Evolutionary conservation across 2,888 invertebrate species (phyloP), one percentile per base, ranked within the genome.

Genomic region (Ochropleura plecta): DNA sequence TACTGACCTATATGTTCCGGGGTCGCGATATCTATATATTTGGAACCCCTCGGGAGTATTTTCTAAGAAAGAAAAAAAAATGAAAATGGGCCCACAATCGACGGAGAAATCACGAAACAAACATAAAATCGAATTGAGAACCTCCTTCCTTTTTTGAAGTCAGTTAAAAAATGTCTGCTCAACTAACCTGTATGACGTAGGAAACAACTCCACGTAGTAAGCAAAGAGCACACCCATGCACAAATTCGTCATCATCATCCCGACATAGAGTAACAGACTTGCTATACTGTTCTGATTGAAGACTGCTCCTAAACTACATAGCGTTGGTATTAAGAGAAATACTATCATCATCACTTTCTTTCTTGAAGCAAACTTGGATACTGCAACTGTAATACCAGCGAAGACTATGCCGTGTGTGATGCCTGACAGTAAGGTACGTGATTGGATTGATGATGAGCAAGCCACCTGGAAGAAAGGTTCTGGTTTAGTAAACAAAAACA

Each of bases 261-360:
- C 89, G 0, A 91, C 83, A 70, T 88, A 92, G 0, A 90, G 53
- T 0, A 88, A 0, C 20, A 92, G 69, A 68, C 90, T 90, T 3
- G 79, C 78, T 7, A 83, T 40, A 3, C 76, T 88, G 62, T 88
- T 86, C 6, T 86, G 73, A 8, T 88, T 84, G 51, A 84, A 71
- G 40, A 88, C 73, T 57, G 89, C 85, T 18, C 79, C 86, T 6
- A 88, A 40, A 10, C 88, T 84, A 8, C 87, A 88, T 5, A 79
- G 44, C 0, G 83, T 48, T 0, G 90, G 79, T 16, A 88, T 78
- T 0, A 81, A 1, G 0, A 90, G 70, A 14, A 91, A 81, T 0
- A 48, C 18, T 1, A 89, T 83, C 78, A 89, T 74, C 20, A 92
- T 67, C 5, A 81, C 49, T 69, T 88, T 88, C 74, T 86, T 91